Evolutionary conservation across 2,888 invertebrate species (phyloP), one percentile per base, ranked within the genome.

Genomic region (Aphelenchoides bicaudatus): DNA sequence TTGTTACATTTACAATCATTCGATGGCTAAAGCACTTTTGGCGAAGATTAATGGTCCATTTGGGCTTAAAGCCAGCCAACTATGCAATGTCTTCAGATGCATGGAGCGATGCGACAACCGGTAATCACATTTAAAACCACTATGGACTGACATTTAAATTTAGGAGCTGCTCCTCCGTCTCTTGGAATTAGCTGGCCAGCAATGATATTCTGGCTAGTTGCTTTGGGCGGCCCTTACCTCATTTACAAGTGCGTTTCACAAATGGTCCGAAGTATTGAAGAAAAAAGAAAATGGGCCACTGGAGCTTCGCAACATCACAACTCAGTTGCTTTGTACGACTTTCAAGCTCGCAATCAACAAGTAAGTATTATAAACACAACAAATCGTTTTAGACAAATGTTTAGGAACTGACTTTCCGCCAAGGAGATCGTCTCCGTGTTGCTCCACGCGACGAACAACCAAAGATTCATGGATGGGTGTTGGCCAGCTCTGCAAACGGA

Each of bases 171-270:
- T 23, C 27, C 49, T 10, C 25, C 31, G 25, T 51, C 52, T 8
- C 19, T 51, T 13, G 65, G 60, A 30, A 31, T 64, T 39, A 64
- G 53, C 38, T 93, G 92, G 93, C 90, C 93, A 0, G 87, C 92
- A 10, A 79, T 93, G 2, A 84, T 91, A 71, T 93, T 94, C 83
- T 85, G 93, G 73, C 88, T 88, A 2, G 86, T 92, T 56, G 86
- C 93, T 47, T 85, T 91, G 52, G 89, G 90, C 0, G 91, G 90
- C 8, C 94, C 96, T 0, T 94, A 91, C 83, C 83, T 96, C 47
- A 87, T 92, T 62, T 88, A 89, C 83, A 88, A 87, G 80, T 85
- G 91, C 80, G 80, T 91, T 61, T 86, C 85, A 27, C 79, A 81
- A 3, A 75, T 81, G 70, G 76, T 74, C 10, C 29, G 38, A 25